Conservation (phyloP, 1,140 invertebrate genomes). For the Drosophila erecta region DNA sequence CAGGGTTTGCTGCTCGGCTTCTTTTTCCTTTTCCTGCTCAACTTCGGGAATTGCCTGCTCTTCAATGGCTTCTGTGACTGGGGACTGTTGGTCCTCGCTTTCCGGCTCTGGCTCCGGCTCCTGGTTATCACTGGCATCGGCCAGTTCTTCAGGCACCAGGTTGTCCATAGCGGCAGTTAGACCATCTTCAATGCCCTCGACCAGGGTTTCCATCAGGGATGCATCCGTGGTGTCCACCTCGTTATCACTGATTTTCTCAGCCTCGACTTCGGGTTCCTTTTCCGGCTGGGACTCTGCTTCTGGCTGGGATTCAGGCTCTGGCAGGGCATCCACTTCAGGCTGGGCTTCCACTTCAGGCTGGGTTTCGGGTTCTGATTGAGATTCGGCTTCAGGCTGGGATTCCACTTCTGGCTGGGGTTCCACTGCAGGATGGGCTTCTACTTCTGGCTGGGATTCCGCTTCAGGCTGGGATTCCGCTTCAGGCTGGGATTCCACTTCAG, state of each 20-base stretch:
- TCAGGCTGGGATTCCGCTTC: background rate
- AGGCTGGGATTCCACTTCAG: background rate
- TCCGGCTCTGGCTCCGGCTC: slow-evolving; percentile 11
- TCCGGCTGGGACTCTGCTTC: background rate
- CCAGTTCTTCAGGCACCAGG: slow-evolving; percentile 51
- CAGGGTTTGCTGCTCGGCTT: slow-evolving; percentile 14
- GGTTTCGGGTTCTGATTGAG: background rate
- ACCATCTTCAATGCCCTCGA: slow-evolving; percentile 56
- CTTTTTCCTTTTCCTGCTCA: slow-evolving; percentile 3
- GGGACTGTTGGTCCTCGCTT: background rate
- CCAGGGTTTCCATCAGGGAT: slow-evolving; percentile 51
- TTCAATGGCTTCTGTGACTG: slow-evolving; percentile 14
- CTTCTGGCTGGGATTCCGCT: background rate
- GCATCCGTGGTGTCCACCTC: slow-evolving; percentile 63
- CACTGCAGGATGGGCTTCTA: background rate
- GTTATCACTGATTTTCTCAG: slow-evolving; percentile 24
- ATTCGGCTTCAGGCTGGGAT: background rate
- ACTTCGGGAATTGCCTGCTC: slow-evolving; percentile 1
- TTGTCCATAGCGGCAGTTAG: slow-evolving; percentile 59
- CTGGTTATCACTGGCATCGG: slow-evolving; percentile 22
- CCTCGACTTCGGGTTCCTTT: slow-evolving; percentile 5
- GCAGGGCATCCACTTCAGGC: slow-evolving; percentile 5
- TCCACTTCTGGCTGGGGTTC: slow-evolving; percentile 11
- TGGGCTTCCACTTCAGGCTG: background rate
- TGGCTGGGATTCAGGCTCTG: background rate